phyloP scores from a whole-genome alignment of 1,140 invertebrate genomes.

The Drosophila kepulauana region DNA sequence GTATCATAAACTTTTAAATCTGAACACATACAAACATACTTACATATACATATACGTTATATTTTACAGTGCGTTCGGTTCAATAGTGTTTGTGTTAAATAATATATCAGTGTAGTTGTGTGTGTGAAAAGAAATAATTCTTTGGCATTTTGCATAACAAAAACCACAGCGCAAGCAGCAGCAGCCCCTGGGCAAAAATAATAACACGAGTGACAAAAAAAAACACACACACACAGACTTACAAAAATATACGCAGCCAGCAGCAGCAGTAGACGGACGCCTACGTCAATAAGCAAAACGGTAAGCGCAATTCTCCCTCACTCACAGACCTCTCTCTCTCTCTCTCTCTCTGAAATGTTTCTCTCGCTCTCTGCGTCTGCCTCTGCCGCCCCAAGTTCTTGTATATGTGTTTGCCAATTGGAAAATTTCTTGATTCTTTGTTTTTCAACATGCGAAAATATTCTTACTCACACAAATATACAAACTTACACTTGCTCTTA shows the following conservation, averaged over 20 bases:
- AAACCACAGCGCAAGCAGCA: constrained; percentile 51
- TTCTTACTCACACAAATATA: constrained; percentile 52
- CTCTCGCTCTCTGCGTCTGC: constrained; percentile 2
- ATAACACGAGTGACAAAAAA: constrained; percentile 49
- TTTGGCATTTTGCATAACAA: constrained; percentile 76
- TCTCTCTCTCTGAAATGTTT: not conserved
- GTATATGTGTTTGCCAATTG: constrained; percentile 66
- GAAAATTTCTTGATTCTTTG: constrained; percentile 73
- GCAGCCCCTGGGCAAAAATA: constrained; percentile 54
- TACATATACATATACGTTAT: constrained; percentile 39
- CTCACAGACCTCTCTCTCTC: constrained; percentile 6
- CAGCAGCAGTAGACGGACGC: constrained; percentile 52
- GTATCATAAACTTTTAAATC: constrained; percentile 23
- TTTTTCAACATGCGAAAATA: constrained; percentile 52
- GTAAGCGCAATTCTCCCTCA: constrained; percentile 68
- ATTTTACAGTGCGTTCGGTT: constrained; percentile 23
- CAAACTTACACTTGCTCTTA: constrained; percentile 54
- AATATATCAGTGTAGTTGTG: constrained; percentile 59
- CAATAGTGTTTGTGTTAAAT: constrained; percentile 39
- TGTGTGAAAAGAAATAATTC: constrained; percentile 52
- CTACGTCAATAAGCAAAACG: constrained; percentile 75
- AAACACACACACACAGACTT: constrained; percentile 42
- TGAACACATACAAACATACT: constrained; percentile 4
- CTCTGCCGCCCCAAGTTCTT: constrained; percentile 14
- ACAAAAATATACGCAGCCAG: constrained; percentile 42